These are phyloP conservation scores for Gnathonemus longibarbis DNA, from an alignment of 2,113 vertebrate species.

Conservation along the genomic window DNA sequence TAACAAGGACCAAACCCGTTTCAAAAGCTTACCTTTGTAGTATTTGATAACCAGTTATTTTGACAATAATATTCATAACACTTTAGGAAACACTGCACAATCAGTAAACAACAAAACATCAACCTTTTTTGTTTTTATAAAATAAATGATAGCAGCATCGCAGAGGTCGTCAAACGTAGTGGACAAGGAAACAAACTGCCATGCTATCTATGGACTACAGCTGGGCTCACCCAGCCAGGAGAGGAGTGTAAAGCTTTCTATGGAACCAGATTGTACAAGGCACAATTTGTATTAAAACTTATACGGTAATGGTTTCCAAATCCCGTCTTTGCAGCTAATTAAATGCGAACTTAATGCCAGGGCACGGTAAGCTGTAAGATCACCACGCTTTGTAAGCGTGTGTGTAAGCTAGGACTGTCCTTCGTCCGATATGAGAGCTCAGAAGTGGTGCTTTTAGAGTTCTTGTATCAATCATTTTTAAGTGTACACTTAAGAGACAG, in stretches of 20 bases:
- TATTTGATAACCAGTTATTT: neutral
- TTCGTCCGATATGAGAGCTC: neutral
- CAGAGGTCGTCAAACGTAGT: neutral
- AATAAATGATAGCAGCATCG: neutral
- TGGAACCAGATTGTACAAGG: conserved; percentile 35
- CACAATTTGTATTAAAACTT: conserved; percentile 47
- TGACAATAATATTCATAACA: neutral
- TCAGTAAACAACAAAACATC: neutral
- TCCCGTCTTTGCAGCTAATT: neutral
- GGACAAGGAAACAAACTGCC: neutral
- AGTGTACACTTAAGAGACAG: neutral
- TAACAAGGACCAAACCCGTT: conserved; percentile 12
- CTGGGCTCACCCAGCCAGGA: neutral
- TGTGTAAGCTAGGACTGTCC: neutral
- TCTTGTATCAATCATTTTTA: neutral
- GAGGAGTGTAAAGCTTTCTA: conserved; percentile 12
- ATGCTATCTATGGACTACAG: neutral
- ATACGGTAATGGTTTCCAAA: conserved; percentile 21
- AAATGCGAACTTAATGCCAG: neutral
- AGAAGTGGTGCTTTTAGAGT: neutral
- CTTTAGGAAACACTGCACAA: neutral
- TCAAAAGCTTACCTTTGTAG: neutral
- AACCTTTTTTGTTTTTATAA: neutral
- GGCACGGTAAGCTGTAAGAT: neutral
- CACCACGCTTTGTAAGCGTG: neutral